These are phyloP conservation scores for Patiria pectinifera DNA, from an alignment of 53 echinoderm and acorn worm species.

Conservation along the genomic window DNA sequence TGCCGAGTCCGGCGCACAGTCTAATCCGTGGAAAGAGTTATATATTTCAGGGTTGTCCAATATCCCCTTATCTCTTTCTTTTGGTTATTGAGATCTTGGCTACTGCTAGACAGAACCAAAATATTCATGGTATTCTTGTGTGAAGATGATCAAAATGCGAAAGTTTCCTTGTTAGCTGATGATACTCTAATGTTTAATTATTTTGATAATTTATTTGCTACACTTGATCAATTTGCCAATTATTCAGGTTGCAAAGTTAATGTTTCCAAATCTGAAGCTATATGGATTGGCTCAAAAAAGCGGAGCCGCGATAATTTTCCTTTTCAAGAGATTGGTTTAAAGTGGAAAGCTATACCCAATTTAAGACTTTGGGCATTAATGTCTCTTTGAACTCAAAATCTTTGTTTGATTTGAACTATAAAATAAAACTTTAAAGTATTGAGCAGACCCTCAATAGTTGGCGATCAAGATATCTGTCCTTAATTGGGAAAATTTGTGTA, in stretches of 20 bases:
- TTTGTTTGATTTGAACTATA: no score
- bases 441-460: no score
- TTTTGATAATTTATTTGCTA: conserved; percentile 21
- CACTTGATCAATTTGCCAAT: conserved; percentile 10
- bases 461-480: no score
- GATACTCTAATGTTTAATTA: neutral
- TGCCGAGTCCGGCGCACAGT: no score
- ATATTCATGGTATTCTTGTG: conserved; percentile 38
- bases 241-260: conserved; percentile 44
- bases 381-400: no score
- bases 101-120: neutral
- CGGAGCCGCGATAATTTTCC: no score
- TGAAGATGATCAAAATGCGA: neutral
- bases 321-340: no score
- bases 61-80: conserved; percentile 53
- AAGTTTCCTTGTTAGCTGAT: conserved; percentile 31
- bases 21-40: conserved; percentile 8
- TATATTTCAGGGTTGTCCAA: conserved; percentile 44
- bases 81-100: neutral
- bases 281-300: no score
- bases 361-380: no score
- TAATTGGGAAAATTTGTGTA: no score
- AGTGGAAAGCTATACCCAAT: no score
- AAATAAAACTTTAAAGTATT: no score
- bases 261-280: neutral